Conservation (phyloP, 2,888 invertebrate genomes). For the Drosophila atroscutellata region DNA sequence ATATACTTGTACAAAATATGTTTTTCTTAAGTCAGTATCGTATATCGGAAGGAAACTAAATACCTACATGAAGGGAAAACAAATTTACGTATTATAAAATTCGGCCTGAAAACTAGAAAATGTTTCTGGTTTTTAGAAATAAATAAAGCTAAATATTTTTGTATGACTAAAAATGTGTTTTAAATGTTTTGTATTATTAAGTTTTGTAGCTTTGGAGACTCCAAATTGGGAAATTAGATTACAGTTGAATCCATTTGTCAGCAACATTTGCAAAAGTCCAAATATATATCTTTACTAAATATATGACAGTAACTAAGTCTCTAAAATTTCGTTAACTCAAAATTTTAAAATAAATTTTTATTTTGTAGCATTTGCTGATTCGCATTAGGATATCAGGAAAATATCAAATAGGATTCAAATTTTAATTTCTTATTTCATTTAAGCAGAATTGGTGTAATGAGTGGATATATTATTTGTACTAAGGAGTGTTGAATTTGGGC, state of each 20-base stretch:
- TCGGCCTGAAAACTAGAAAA: no score
- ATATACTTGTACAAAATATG: background rate
- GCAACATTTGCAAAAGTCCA: background rate
- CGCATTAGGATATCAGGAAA: background rate
- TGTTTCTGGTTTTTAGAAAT: background rate
- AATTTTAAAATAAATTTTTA: no score
- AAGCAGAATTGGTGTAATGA: no score
- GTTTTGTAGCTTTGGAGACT: background rate
- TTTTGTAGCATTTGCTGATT: no score
- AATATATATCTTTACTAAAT: no score
- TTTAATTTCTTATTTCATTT: no score
- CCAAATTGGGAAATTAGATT: background rate
- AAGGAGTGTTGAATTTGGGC: no score
- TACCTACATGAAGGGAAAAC: no score
- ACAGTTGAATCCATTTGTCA: background rate
- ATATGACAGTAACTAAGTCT: background rate
- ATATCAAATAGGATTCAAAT: no score
- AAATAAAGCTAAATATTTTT: background rate
- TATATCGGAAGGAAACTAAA: background rate
- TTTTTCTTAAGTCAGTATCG: background rate
- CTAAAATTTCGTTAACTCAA: no score
- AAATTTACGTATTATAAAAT: no score
- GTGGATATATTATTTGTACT: no score
- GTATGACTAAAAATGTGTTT: background rate
- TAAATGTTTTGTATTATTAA: background rate